A percentile compares a stretch with the other conserved stretches of the same genome.
Conservation (phyloP, 2,797 vertebrate species). For the Crypturellus tataupa region DNA sequence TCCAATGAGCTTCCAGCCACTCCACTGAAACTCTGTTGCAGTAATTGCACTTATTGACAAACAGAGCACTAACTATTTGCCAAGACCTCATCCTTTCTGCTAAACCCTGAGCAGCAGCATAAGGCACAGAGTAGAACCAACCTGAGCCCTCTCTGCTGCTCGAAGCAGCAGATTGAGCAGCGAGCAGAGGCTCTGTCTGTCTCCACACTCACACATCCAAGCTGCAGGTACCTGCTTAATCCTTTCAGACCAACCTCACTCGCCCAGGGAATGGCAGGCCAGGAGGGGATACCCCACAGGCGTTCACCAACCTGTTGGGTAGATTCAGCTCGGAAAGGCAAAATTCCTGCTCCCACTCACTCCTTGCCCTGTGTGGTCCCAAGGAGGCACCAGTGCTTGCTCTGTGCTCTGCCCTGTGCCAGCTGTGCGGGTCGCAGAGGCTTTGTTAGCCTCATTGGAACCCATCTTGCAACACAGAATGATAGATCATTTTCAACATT, state of each 20-base stretch:
- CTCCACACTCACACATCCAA: background rate
- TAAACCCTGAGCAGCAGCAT: background rate
- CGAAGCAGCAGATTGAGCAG: background rate
- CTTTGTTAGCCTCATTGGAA: background rate
- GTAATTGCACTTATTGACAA: background rate
- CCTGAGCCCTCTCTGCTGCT: background rate
- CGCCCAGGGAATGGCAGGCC: background rate
- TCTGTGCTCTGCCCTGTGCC: background rate
- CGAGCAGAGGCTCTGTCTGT: background rate
- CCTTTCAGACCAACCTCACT: background rate
- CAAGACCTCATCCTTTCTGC: background rate
- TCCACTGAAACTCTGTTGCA: background rate
- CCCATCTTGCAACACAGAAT: background rate
- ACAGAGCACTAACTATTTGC: background rate
- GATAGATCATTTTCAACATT: slow-evolving; percentile 2
- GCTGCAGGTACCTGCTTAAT: background rate
- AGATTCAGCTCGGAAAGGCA: background rate
- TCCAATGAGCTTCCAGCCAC: background rate
- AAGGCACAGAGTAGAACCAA: background rate
- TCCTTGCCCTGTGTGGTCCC: background rate
- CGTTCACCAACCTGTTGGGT: background rate
- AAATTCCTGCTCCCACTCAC: accelerated
- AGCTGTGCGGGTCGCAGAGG: background rate
- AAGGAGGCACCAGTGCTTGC: background rate
- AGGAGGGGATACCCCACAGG: background rate